Percentiles rank a stretch among this genome's conserved stretches.
Evolutionary conservation across 2,888 invertebrate genomes (phyloP).

Genomic region (Synergus itoensis): DNA sequence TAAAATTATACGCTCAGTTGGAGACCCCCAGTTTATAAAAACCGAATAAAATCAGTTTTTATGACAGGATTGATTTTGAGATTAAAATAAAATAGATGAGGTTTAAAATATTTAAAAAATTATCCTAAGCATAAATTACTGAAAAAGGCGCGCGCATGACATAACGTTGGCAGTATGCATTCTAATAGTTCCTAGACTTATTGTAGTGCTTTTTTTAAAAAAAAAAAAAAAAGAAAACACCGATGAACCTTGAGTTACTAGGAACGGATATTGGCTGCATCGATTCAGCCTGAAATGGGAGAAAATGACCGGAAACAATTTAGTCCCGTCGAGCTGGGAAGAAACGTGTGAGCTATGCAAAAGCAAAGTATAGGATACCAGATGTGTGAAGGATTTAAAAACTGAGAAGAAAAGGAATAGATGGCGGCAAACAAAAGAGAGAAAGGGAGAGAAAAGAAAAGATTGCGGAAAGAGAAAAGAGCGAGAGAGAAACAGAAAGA

Average conservation of each 20-base stretch:
- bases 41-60: too few relatives aligned
- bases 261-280: background rate
- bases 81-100: too few relatives aligned
- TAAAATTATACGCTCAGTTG: too few relatives aligned
- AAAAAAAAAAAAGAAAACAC: too few relatives aligned
- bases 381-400: slow-evolving; percentile 35
- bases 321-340: slow-evolving; percentile 8
- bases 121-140: too few relatives aligned
- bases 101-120: too few relatives aligned
- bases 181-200: too few relatives aligned
- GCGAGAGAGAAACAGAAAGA: slow-evolving; percentile 28
- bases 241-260: background rate
- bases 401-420: slow-evolving; percentile 32
- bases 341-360: slow-evolving; percentile 15
- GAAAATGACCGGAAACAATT: slow-evolving; percentile 38
- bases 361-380: slow-evolving; percentile 37
- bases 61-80: too few relatives aligned
- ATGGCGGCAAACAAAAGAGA: slow-evolving; percentile 24
- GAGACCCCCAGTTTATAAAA: too few relatives aligned
- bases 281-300: background rate
- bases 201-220: too few relatives aligned
- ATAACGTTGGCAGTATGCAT: too few relatives aligned
- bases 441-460: slow-evolving; percentile 9
- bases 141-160: too few relatives aligned
- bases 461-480: slow-evolving; percentile 36